Percentiles rank a stretch among this genome's conserved stretches.
phyloP scores from a whole-genome alignment of 2,888 invertebrate genomes.

The Andrena chrysosceles region DNA sequence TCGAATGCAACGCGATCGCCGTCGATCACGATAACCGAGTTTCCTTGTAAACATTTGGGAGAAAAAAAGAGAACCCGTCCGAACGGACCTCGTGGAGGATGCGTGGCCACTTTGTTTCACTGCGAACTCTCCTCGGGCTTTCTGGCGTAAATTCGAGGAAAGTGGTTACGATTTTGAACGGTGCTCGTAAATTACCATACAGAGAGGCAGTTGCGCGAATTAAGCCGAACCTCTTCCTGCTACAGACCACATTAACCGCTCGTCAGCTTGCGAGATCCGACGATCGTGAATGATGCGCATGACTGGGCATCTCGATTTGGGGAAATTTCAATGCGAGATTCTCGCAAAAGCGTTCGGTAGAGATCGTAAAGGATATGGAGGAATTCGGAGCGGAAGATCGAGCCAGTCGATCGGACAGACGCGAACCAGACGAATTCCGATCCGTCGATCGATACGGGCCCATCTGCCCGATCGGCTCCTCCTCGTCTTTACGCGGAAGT shows the following conservation, averaged over 20 bases:
- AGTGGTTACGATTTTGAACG: not conserved
- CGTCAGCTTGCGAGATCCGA: slow-evolving; percentile 15
- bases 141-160: not conserved
- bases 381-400: slow-evolving; percentile 43
- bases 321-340: not conserved
- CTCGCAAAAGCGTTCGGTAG: not conserved
- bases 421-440: slow-evolving; percentile 63
- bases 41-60: not conserved
- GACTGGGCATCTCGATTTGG: not conserved
- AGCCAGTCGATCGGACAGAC: slow-evolving; percentile 47
- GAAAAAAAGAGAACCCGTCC: slow-evolving; percentile 6
- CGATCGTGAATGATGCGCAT: not conserved
- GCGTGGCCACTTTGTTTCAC: not conserved
- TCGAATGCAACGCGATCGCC: slow-evolving; percentile 27
- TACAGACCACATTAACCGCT: slow-evolving; percentile 6
- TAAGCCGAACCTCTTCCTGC: not conserved
- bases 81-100: not conserved
- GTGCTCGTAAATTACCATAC: slow-evolving; percentile 8
- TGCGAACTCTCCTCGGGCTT: not conserved
- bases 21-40: slow-evolving; percentile 5
- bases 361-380: not conserved
- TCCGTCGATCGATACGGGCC: slow-evolving; percentile 51
- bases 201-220: not conserved
- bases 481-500: slow-evolving; percentile 61
- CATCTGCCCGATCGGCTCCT: slow-evolving; percentile 49